Base-by-base conservation (phyloP, 2,888 invertebrate genomes). In the Lepetodrilus schrolli region DNA sequence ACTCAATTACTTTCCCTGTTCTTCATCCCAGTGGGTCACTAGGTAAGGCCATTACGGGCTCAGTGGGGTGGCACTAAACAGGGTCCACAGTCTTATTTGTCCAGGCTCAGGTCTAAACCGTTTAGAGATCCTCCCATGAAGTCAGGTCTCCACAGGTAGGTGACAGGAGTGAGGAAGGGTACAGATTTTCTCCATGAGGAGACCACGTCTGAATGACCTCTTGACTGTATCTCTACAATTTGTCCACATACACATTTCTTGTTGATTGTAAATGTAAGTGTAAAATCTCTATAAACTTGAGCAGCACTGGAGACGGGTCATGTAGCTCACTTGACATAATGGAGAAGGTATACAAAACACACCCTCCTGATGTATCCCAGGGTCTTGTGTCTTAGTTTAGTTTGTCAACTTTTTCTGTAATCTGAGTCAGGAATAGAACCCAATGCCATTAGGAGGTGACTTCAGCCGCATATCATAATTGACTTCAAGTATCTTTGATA, bases 251-350 rank as follows among this genome's bases (percentile, higher is more conserved):
- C 20, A 50, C 17, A 50, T 50, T 23, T 17, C 20, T 21, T 58
- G 58, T 58, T 58, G 30, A 58, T 58, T 58, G 58, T 58, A 30
- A 34, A 17, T 30, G 26, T 58, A 58, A 58, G 58, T 58, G 58
- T 58, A 58, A 58, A 58, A 58, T 30, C 58, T 17, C 58, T 30
- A 58, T n/a, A n/a, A n/a, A n/a, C n/a, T n/a, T n/a, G n/a, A n/a
- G n/a, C n/a, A n/a, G n/a, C n/a, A n/a, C n/a, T n/a, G n/a, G n/a
- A n/a, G n/a, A n/a, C n/a, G n/a, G n/a, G n/a, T n/a, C n/a, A n/a
- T n/a, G n/a, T n/a, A n/a, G n/a, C n/a, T n/a, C 34, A 26, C 58
- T 58, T 30, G 2, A 58, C 3, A 30, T 58, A 30, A 58, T 30
- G 34, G 26, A 30, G 34, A 17, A n/a, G 17, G 58, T 26, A 58